Conservation (phyloP, 2,797 vertebrate species). For the Naso thynnoides region DNA sequence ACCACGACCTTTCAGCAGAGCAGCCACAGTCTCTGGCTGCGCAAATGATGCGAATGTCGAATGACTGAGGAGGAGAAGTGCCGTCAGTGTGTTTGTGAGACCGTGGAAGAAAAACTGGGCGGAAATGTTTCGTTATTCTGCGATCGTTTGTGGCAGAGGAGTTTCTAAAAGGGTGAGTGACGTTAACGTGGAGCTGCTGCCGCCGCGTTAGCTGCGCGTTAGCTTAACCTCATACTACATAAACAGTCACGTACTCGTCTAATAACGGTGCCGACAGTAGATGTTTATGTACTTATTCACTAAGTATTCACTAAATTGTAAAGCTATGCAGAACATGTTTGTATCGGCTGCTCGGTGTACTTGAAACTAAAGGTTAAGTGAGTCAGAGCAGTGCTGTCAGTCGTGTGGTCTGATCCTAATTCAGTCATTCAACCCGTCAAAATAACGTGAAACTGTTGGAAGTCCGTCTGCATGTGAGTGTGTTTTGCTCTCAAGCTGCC, state of each 20-base stretch:
- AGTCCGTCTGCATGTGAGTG: not conserved
- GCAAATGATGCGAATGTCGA: not conserved
- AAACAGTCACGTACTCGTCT: not conserved
- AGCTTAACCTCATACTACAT: too few species aligned
- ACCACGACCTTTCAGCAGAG: slow-evolving; percentile 61
- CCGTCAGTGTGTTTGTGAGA: too few species aligned
- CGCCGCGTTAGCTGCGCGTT: not conserved
- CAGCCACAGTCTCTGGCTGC: rapidly evolving
- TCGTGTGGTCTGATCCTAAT: not conserved
- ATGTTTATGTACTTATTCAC: too few species aligned
- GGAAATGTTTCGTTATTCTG: slow-evolving; percentile 63
- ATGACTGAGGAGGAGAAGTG: not conserved
- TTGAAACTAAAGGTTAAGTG: not conserved
- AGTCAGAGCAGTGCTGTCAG: not conserved
- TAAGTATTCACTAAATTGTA: too few species aligned
- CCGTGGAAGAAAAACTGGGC: not conserved
- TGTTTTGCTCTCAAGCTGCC: not conserved
- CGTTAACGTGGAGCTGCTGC: not conserved
- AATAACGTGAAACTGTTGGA: too few species aligned
- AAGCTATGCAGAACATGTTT: not conserved
- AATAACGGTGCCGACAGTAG: too few species aligned
- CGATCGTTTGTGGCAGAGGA: slow-evolving; percentile 54
- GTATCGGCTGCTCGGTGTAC: not conserved
- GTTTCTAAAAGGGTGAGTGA: slow-evolving; percentile 66
- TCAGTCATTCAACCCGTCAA: not conserved